Conservation (phyloP, 2,888 invertebrate genomes). For the Aporophyla nigra region DNA sequence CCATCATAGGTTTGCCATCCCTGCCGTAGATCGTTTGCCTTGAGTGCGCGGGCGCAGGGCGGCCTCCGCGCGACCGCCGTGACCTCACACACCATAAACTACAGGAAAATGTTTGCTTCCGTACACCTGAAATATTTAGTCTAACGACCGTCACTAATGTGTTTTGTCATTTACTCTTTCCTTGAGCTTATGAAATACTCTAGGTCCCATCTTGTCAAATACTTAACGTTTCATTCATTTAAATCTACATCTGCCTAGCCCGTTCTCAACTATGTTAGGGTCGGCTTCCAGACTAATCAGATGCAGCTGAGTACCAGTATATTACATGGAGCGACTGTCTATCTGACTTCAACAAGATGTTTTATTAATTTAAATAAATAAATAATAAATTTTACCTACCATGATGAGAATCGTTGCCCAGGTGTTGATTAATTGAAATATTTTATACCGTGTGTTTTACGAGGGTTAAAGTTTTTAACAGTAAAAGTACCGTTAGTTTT, state of each 20-base stretch:
- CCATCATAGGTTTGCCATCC: conserved; percentile 1
- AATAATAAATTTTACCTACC: background rate
- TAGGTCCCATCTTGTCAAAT: background rate
- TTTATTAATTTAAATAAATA: too few species aligned
- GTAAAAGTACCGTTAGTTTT: conserved; percentile 20
- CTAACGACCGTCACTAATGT: conserved; percentile 57
- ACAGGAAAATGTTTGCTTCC: conserved; percentile 74
- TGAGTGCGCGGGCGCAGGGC: conserved; percentile 55
- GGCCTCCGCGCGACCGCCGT: conserved; percentile 60
- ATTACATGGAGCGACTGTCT: too few species aligned
- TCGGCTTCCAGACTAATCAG: too few species aligned
- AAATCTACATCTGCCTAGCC: background rate
- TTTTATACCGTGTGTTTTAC: conserved; percentile 24
- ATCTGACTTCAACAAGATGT: too few species aligned
- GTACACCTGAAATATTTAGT: conserved; percentile 66
- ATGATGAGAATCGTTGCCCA: background rate
- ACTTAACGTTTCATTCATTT: background rate
- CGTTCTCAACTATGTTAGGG: too few species aligned
- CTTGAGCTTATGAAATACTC: conserved; percentile 20
- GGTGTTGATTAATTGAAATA: background rate
- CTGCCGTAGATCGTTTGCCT: conserved; percentile 60
- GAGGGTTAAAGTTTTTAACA: background rate
- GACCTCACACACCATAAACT: conserved; percentile 72
- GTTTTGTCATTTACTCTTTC: conserved; percentile 28
- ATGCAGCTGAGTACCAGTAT: too few species aligned